Conservation (phyloP, 1,140 invertebrate genomes). For the Ylistrum balloti region DNA sequence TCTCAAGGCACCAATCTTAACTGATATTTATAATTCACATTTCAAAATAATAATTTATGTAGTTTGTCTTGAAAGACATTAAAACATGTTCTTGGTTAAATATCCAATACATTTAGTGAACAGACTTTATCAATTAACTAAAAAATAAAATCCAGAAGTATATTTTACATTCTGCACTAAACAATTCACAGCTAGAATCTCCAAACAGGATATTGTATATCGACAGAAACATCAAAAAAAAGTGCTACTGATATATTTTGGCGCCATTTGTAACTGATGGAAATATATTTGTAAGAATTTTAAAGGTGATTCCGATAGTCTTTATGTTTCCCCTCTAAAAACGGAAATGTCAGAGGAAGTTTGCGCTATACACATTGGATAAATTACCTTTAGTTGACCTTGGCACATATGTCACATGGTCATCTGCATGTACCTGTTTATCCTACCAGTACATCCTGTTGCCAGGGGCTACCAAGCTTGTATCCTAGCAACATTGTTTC, state of each 20-base stretch:
- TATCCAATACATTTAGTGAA: background rate
- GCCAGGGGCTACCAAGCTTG: conserved; percentile 2
- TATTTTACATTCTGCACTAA: background rate
- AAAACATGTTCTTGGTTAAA: background rate
- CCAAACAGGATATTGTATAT: conserved; percentile 15
- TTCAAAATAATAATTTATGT: conserved; percentile 7
- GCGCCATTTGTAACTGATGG: background rate
- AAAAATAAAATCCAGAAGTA: background rate
- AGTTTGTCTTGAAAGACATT: background rate
- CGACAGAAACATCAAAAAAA: background rate
- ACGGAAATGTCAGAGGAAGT: conserved; percentile 37
- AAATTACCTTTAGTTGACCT: conserved; percentile 13
- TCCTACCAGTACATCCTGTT: conserved; percentile 16
- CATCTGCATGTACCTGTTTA: background rate
- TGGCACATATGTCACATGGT: conserved; percentile 37
- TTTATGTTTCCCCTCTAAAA: background rate
- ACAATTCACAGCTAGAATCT: background rate
- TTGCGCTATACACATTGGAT: conserved; percentile 29
- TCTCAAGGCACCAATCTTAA: background rate
- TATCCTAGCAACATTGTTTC: background rate
- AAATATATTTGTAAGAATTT: too few relatives aligned
- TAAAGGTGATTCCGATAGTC: background rate
- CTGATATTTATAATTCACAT: background rate
- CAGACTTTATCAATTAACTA: background rate
- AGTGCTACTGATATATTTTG: background rate